phyloP scores from a whole-genome alignment of 2,888 invertebrate genomes.

The Lasioglossum pauxillum region DNA sequence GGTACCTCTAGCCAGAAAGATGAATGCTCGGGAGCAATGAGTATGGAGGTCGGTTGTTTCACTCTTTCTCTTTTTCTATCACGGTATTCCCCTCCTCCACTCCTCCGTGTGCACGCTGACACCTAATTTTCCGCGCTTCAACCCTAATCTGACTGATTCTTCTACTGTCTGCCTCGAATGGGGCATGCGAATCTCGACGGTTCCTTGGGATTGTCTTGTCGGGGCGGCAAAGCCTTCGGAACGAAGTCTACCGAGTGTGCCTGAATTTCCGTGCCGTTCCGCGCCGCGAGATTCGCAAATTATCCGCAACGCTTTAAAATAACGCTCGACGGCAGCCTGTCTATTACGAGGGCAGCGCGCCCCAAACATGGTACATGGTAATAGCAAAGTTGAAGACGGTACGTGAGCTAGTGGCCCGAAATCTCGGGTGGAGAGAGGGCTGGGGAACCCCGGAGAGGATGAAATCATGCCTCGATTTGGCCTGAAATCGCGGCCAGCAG shows the following conservation, averaged over 20 bases:
- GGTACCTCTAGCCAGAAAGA: constrained; percentile 63
- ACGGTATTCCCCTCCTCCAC: background rate
- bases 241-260: constrained; percentile 33
- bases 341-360: background rate
- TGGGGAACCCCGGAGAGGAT: background rate
- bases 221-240: constrained; percentile 4
- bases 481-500: constrained; percentile 17
- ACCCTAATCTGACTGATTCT: constrained; percentile 75
- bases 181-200: constrained; percentile 46
- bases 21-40: constrained; percentile 72
- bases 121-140: constrained; percentile 79
- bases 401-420: constrained; percentile 8
- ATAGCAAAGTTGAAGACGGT: background rate
- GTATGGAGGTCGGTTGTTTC: constrained; percentile 60
- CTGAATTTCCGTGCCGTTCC: constrained; percentile 23
- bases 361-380: constrained; percentile 16
- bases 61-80: constrained; percentile 24
- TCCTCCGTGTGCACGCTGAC: constrained; percentile 59
- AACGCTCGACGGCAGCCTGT: constrained; percentile 18
- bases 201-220: constrained; percentile 50
- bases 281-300: constrained; percentile 14
- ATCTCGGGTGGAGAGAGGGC: background rate
- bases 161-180: constrained; percentile 64
- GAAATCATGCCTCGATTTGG: constrained; percentile 33
- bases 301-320: constrained; percentile 13